Base-by-base conservation (phyloP, 2,113 vertebrate species). In the Ceratotherium simum region DNA sequence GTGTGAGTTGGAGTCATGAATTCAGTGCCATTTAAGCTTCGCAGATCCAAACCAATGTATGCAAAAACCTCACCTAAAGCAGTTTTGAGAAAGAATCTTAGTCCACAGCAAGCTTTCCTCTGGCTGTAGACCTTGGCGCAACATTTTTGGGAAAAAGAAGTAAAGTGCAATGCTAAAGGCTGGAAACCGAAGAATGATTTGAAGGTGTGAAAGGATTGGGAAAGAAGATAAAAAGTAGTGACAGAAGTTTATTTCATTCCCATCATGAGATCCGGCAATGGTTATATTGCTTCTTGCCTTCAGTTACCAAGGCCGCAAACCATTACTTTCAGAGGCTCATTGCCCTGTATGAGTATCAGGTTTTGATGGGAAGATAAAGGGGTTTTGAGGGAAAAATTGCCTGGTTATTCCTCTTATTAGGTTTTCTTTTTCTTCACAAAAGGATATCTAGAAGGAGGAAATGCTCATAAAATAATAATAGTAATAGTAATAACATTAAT, bases 181-280 rank as follows among this genome's bases (percentile, higher is more conserved):
- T 87, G 25, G 62, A 85, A 72, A 51, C 70, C 23, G 98, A 94
- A 95, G 97, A 97, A 94, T 51, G 83, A 82, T 97, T 93, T 91
- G 62, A 95, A 97, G 95, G 75, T 92, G 67, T 83, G 88, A 97
- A 94, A 81, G 69, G n/a, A 98, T 84, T 95, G 95, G 97, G 0
- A 6, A 69, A 92, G 97, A 80, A 85, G 96, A 95, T 96, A 82
- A 97, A 98, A 98, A 85, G 70, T 88, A 72, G 90, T 84, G 93
- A 69, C 56, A 97, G 96, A 97, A 97, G 97, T 97, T 97, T 95
- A 98, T 56, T 58, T 98, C 95, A 98, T 98, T 97, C 80, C 48
- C 91, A 92, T 21, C 18, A 90, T 62, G 48, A 98, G 94, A 98
- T 86, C 73, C 16, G 36, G 65, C 81, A 80, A 72, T 97, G 95